These are phyloP conservation scores for Agelaius phoeniceus DNA, from an alignment of 2,113 vertebrate genomes.

Conservation along the genomic window DNA sequence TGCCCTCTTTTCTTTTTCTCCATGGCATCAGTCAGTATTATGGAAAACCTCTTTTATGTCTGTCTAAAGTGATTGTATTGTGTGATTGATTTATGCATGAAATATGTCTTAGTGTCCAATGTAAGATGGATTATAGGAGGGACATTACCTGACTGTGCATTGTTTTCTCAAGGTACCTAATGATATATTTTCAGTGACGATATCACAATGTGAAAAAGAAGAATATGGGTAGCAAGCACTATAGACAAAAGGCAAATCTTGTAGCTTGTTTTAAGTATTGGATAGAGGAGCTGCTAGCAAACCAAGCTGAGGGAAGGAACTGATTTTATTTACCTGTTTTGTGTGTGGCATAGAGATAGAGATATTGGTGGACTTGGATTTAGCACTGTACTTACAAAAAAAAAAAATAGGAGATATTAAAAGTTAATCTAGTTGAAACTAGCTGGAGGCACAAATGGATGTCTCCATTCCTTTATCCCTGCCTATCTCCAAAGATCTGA, in stretches of 20 bases:
- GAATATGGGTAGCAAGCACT: not conserved
- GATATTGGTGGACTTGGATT: not conserved
- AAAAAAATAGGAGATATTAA: not conserved
- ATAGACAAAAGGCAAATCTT: not conserved
- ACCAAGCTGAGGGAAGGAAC: not conserved
- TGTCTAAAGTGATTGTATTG: not conserved
- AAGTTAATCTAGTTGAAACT: not conserved
- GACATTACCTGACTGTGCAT: not conserved
- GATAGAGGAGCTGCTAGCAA: not conserved
- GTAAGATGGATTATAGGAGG: not conserved
- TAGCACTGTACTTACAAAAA: not conserved
- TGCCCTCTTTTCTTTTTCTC: not conserved
- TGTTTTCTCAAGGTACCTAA: not conserved
- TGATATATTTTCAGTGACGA: not conserved
- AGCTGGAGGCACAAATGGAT: not conserved
- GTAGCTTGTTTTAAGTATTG: not conserved
- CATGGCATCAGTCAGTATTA: not conserved
- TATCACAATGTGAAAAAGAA: not conserved
- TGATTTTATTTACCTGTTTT: not conserved
- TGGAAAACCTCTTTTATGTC: not conserved
- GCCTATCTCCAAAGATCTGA: not conserved
- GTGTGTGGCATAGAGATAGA: not conserved
- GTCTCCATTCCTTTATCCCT: not conserved
- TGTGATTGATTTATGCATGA: not conserved
- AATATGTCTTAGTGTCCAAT: not conserved